Evolutionary conservation across 2,888 invertebrate genomes (phyloP).

Genomic region (Zaprionus lineosus): DNA sequence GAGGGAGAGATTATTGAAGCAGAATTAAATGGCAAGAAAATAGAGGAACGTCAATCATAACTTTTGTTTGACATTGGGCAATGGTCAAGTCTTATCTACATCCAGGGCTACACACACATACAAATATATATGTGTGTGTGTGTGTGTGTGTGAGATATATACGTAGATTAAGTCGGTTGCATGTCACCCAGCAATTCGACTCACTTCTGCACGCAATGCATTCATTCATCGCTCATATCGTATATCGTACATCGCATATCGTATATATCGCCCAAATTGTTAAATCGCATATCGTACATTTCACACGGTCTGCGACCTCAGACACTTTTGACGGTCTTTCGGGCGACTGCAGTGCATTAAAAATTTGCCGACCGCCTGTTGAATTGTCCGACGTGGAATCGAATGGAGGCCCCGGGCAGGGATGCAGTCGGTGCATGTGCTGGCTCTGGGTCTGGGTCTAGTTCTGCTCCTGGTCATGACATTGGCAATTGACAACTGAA

Average conservation of each 20-base stretch:
- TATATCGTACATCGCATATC: conserved; percentile 3
- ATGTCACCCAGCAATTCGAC: conserved; percentile 24
- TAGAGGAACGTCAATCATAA: no score
- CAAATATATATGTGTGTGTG: background rate
- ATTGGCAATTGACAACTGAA: conserved; percentile 5
- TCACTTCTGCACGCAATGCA: conserved; percentile 39
- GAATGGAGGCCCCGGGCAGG: conserved; percentile 9
- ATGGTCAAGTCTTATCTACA: no score
- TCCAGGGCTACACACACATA: no score
- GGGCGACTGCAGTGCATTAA: background rate
- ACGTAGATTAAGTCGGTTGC: background rate
- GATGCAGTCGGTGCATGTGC: background rate
- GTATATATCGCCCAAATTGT: conserved; percentile 1
- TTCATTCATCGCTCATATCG: conserved; percentile 11
- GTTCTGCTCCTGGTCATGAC: conserved; percentile 21
- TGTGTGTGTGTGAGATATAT: background rate
- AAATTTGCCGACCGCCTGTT: background rate
- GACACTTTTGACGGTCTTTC: conserved; percentile 15
- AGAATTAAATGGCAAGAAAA: no score
- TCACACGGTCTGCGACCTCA: conserved; percentile 7
- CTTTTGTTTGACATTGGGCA: no score
- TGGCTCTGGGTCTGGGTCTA: no score
- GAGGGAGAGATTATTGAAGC: no score
- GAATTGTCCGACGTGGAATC: background rate
- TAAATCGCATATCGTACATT: background rate